Evolutionary conservation across 2,888 invertebrate species (phyloP).

Genomic region (Pachliopta kotzebuea): DNA sequence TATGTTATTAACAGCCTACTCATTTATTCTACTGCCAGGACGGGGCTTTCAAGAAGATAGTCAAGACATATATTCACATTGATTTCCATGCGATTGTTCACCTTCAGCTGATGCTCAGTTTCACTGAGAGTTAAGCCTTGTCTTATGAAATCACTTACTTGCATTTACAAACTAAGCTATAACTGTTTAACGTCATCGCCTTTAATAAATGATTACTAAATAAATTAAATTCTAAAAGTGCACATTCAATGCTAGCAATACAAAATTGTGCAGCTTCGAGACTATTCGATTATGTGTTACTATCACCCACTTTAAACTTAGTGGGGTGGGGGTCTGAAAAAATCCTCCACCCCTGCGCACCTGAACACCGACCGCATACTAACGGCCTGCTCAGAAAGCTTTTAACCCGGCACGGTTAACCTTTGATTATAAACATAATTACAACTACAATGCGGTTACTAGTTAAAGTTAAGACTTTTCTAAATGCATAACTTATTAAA

Average conservation of each 20-base stretch:
- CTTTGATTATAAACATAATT: conserved; percentile 24
- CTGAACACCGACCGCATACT: conserved; percentile 30
- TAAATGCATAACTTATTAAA: neutral
- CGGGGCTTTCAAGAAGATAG: too few species aligned
- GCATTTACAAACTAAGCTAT: too few species aligned
- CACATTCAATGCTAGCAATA: neutral
- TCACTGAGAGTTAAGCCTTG: too few species aligned
- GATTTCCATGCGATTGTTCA: too few species aligned
- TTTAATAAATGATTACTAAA: too few species aligned
- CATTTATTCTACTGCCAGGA: too few species aligned
- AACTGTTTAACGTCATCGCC: too few species aligned
- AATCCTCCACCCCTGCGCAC: conserved; percentile 32
- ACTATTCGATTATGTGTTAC: conserved; percentile 33
- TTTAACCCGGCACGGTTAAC: conserved; percentile 15
- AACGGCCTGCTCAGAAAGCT: conserved; percentile 39
- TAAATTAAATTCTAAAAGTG: too few species aligned
- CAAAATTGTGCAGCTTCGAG: neutral
- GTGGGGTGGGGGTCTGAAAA: conserved; percentile 48
- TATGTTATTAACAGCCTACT: too few species aligned
- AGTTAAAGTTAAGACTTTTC: neutral
- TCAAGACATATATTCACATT: too few species aligned
- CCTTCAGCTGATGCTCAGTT: too few species aligned
- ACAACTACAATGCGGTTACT: neutral
- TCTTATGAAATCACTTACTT: too few species aligned
- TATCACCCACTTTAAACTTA: conserved; percentile 41